Conservation (phyloP, 2,888 invertebrate genomes). For the Maniola hyperantus region DNA sequence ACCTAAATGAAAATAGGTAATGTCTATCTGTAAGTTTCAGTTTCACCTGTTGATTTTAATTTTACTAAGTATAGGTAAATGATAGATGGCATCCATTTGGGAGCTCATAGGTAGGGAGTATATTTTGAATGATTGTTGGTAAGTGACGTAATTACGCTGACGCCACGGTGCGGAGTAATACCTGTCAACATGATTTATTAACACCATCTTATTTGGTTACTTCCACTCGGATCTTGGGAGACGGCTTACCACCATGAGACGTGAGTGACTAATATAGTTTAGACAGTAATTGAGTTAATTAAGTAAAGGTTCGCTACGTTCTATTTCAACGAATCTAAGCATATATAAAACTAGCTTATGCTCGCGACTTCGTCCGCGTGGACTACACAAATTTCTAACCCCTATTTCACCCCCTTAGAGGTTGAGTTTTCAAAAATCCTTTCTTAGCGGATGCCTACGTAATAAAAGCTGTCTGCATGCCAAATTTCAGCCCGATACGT, state of each 20-base stretch:
- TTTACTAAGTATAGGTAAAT: slow-evolving; percentile 13
- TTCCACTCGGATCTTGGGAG: slow-evolving; percentile 35
- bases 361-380: too few relatives aligned
- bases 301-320: neutral
- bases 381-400: too few relatives aligned
- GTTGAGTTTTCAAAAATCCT: too few relatives aligned
- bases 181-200: slow-evolving; percentile 78
- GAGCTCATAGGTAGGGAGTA: slow-evolving; percentile 39
- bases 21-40: neutral
- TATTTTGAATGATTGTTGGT: slow-evolving; percentile 55
- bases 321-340: too few relatives aligned
- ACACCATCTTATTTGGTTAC: slow-evolving; percentile 60
- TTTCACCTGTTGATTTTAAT: slow-evolving; percentile 14
- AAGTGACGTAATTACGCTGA: slow-evolving; percentile 58
- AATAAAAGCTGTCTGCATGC: too few relatives aligned
- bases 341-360: too few relatives aligned
- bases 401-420: too few relatives aligned
- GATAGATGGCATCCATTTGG: slow-evolving; percentile 41
- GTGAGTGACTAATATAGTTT: slow-evolving; percentile 5
- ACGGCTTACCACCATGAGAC: slow-evolving; percentile 18
- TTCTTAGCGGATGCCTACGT: too few relatives aligned
- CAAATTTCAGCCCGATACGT: too few relatives aligned
- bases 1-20: neutral
- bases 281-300: slow-evolving; percentile 2
- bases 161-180: slow-evolving; percentile 71